A percentile compares a stretch with the other conserved stretches of the same genome.
Evolutionary conservation across 2,113 vertebrate genomes (phyloP).

Genomic region (Puntigrus tetrazona): DNA sequence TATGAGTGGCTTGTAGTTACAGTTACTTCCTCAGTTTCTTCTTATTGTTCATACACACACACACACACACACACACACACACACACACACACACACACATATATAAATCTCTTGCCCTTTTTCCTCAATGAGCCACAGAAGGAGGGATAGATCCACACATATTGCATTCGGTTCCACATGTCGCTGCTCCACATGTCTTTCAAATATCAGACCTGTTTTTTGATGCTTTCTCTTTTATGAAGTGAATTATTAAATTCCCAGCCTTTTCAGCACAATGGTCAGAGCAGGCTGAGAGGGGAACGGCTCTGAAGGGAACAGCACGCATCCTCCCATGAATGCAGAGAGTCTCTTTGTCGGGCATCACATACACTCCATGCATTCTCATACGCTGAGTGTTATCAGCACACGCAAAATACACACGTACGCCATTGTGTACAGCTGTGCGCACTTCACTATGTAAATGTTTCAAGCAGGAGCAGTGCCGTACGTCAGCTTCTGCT

Average conservation of each 20-base stretch:
- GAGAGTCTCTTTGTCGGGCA: constrained; percentile 32
- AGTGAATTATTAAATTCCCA: constrained; percentile 46
- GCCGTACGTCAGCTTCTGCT: neutral
- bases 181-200: constrained; percentile 26
- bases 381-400: neutral
- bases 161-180: neutral
- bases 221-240: constrained; percentile 51
- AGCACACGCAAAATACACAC: neutral
- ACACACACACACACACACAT: too few species aligned
- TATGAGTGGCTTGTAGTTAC: too few species aligned
- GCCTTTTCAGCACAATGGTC: constrained; percentile 16
- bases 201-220: constrained; percentile 60
- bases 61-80: too few species aligned
- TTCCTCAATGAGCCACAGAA: neutral
- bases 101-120: neutral
- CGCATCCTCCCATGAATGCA: constrained; percentile 26
- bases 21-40: too few species aligned
- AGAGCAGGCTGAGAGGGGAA: constrained; percentile 30
- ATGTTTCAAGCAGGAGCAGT: neutral
- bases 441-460: constrained; percentile 11
- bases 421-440: neutral
- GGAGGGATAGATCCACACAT: neutral
- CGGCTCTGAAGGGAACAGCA: constrained; percentile 57
- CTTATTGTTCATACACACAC: too few species aligned
- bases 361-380: neutral